Conservation (phyloP, 2,797 vertebrate genomes). For the Ptychobarbus kaznakovi region DNA sequence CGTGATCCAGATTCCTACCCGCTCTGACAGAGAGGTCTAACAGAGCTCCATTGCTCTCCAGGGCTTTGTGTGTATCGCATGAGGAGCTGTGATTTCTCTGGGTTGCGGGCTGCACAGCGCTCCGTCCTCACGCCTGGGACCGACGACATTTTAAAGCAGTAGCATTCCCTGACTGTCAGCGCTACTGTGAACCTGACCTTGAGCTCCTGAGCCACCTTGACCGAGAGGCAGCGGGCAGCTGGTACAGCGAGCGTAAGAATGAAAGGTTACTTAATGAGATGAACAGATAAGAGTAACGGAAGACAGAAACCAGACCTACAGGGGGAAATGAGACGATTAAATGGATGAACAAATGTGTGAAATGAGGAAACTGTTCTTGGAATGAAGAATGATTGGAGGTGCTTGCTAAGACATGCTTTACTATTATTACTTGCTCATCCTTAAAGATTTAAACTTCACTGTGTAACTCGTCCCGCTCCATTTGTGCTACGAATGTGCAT, state of each 20-base stretch:
- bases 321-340: slow-evolving; percentile 11
- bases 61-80: neutral
- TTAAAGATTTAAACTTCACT: neutral
- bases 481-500: neutral
- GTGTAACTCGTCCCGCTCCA: neutral
- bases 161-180: slow-evolving; percentile 61
- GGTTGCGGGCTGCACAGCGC: slow-evolving; percentile 21
- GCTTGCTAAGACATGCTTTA: neutral
- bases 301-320: slow-evolving; percentile 11
- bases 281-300: neutral
- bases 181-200: slow-evolving; percentile 62
- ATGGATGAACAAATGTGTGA: slow-evolving; percentile 25
- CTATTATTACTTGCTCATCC: neutral
- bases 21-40: neutral
- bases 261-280: slow-evolving; percentile 26
- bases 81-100: neutral
- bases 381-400: slow-evolving; percentile 11
- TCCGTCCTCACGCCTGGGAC: slow-evolving; percentile 45
- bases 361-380: slow-evolving; percentile 14
- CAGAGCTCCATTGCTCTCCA: neutral
- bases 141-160: slow-evolving; percentile 62
- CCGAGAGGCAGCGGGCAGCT: slow-evolving; percentile 32
- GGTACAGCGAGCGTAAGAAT: neutral
- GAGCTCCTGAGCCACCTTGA: slow-evolving; percentile 59
- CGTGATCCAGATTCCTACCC: no score